phyloP scores from a whole-genome alignment of 2,113 vertebrate genomes.

The Aythya baeri region DNA sequence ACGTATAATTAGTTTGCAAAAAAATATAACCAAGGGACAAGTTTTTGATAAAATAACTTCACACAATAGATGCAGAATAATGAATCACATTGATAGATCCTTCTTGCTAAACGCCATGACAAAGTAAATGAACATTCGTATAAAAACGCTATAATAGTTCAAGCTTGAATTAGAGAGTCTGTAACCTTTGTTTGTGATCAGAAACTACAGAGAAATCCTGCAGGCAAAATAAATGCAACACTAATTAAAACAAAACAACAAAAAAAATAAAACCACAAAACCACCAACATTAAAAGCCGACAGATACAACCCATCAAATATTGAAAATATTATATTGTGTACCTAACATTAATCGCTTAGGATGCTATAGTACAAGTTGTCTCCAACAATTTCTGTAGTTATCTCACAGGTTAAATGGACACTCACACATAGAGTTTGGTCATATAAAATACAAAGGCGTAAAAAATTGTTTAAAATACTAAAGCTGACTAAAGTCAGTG shows the following conservation, averaged over 20 bases:
- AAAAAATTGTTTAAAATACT: slow-evolving; percentile 1
- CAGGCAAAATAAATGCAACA: not conserved
- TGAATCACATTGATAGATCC: not conserved
- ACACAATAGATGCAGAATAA: not conserved
- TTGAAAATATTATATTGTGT: not conserved
- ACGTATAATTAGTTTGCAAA: slow-evolving; percentile 14
- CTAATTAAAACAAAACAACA: not conserved
- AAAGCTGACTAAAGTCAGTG: not conserved
- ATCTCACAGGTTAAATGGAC: slow-evolving; percentile 25
- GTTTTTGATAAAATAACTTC: not conserved
- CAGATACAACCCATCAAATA: not conserved
- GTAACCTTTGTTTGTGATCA: slow-evolving; percentile 25
- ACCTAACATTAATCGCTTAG: not conserved
- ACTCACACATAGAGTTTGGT: not conserved
- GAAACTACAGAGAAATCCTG: slow-evolving; percentile 34
- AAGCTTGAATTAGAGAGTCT: not conserved
- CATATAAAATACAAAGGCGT: slow-evolving; percentile 10
- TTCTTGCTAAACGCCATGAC: slow-evolving; percentile 19
- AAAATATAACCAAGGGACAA: not conserved
- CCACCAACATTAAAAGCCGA: not conserved
- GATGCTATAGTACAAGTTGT: not conserved
- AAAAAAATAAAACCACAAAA: too few species aligned
- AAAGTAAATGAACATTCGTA: slow-evolving; percentile 25
- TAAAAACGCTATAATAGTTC: not conserved
- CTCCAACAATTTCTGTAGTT: slow-evolving; percentile 38